A percentile compares a stretch with the other conserved stretches of the same genome.
Conservation (phyloP, 2,113 vertebrate genomes). For the Tragelaphus strepsiceros region DNA sequence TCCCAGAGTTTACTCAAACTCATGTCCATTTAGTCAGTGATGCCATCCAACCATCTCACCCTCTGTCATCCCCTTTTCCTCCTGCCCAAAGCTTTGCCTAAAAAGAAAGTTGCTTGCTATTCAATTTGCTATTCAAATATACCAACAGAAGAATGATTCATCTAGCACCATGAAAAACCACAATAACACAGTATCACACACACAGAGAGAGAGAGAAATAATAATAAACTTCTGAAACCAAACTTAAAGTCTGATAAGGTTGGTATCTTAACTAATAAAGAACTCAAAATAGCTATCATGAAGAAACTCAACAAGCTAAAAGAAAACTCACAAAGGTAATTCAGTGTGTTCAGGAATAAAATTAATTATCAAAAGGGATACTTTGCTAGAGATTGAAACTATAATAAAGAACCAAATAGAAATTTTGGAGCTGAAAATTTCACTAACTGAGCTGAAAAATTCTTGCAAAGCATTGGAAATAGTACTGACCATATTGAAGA, state of each 20-base stretch:
- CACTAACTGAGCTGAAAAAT: not conserved
- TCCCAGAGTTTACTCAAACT: not conserved
- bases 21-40: rapidly evolving
- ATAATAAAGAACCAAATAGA: not conserved
- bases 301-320: not conserved
- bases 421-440: not conserved
- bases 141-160: not conserved
- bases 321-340: not conserved
- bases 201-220: not conserved
- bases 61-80: rapidly evolving
- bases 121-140: not conserved
- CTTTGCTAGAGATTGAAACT: not conserved
- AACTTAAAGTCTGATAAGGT: not conserved
- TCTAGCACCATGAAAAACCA: not conserved
- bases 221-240: not conserved
- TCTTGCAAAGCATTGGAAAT: not conserved
- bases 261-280: not conserved
- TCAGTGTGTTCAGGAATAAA: not conserved
- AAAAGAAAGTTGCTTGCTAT: not conserved
- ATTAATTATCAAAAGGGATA: not conserved
- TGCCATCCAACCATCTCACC: not conserved
- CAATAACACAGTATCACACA: not conserved
- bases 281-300: not conserved
- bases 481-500: not conserved
- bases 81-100: not conserved